Base-by-base conservation (phyloP, 92 coral and sea anemone species). In the Epizoanthus stellaris region DNA sequence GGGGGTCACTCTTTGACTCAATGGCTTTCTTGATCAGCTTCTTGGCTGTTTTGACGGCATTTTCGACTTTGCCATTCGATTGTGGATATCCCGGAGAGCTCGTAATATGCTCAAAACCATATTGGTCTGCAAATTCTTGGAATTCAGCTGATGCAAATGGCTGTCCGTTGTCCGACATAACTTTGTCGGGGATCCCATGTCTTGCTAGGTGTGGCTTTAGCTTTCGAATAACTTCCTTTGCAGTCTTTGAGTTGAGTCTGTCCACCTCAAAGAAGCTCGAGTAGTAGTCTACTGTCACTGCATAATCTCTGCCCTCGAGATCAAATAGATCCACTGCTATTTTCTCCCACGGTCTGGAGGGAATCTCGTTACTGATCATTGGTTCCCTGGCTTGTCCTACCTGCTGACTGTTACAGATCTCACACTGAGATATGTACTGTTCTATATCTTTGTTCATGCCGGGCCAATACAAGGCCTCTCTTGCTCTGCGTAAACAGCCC, bases 381-480 rank as follows among this genome's bases (percentile, higher is more conserved):
- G 88, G 74, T 75, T 74, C 73, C 45, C 60, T 85, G 71, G 54
- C 71, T 73, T 75, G 88, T 25, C 63, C 45, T 38, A 60, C 56
- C 71, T 14, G 21, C 57, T 70, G 4, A 12, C 42, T 61, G 39
- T 74, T 85, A 30, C 88, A 74, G 36, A 85, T 30, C 54, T 73
- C 61, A 14, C 73, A 61, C 9, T 74, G 15, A 15, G 68, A 17
- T 9, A 85, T 72, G 59, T 30, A 6, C 10, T 39, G 43, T 42
- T 61, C 59, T 5, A 42, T 47, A 56, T 84, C 62, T 72, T 45
- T 60, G 70, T 61, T 73, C 60, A 43, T 43, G 56, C 43, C 17
- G 3, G 88, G 88, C 82, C 82, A 85, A 56, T 57, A 85, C 82
- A 73, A 23, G 68, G 61, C 69, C 61, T 67, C 65, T 49, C 81